Evolutionary conservation across 2,113 vertebrate species (phyloP), one percentile per base, ranked within the genome.

Genomic region (Australoheros scitulus): DNA sequence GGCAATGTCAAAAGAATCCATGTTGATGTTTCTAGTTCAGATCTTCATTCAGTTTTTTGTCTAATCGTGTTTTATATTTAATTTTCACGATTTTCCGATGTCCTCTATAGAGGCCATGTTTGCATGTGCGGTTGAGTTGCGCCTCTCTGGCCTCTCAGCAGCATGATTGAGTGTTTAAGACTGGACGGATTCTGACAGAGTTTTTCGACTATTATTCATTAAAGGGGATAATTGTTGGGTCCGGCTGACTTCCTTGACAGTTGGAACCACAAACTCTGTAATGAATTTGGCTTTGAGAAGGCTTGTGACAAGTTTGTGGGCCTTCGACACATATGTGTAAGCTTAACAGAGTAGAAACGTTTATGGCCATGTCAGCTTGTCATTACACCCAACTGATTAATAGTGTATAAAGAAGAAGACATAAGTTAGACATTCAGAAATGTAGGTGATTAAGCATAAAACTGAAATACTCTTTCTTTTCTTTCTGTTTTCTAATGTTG

Each of bases 381-480:
- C 92, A 85, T 87, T 89, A 89, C 78, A 79, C 83, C 41, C 79
- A 36, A 1, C 72, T 90, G 91, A 92, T 93, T 90, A 88, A 93
- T 81, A 79, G 89, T 75, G 79, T 60, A 76, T 77, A 55, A 84
- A 64, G 61, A 89, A 79, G 43, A 84, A 89, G 72, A 81, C 76
- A 74, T 57, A 77, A 75, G 11, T 64, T 61, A 80, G 61, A 87
- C 47, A 52, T 60, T 58, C 77, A 76, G 84, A 91, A 86, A 85
- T 76, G 80, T 79, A 76, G 47, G 15, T 58, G 70, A 90, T 91
- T 88, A 79, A 84, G 36, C 72, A 24, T 57, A 22, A 43, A 43
- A 22, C 76, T 29, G 17, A 85, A 50, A 61, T 41, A n/a, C 20
- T 17, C 22, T 57, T 57, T 20, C 15, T 72, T n/a, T 50, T 26